A percentile compares a stretch with the other conserved stretches of the same genome.
Conservation (phyloP, 2,797 vertebrate genomes). For the Numenius phaeopus region DNA sequence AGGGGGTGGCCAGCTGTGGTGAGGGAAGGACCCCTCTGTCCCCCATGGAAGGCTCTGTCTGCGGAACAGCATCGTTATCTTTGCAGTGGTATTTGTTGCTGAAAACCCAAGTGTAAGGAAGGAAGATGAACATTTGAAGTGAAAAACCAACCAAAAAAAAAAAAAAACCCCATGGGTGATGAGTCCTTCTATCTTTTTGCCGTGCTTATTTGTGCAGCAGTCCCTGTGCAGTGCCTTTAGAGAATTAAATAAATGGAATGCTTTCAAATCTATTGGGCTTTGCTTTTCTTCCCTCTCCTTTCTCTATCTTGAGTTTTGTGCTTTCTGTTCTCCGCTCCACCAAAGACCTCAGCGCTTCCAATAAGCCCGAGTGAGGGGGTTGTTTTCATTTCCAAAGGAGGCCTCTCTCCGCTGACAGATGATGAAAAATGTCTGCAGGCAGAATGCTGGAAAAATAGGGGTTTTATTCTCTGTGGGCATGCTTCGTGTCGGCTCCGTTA, state of each 20-base stretch:
- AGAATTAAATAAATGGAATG: neutral
- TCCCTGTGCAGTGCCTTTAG: neutral
- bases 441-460: neutral
- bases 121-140: neutral
- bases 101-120: accelerated
- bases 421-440: conserved; percentile 45
- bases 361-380: neutral
- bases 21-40: neutral
- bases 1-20: neutral
- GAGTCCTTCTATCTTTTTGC: neutral
- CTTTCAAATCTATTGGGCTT: neutral
- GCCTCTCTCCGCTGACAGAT: neutral
- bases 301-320: neutral
- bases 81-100: neutral
- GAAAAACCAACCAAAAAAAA: neutral
- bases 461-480: conserved; percentile 2
- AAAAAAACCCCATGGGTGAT: no score
- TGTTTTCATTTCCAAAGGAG: conserved; percentile 20
- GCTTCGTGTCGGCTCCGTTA: neutral
- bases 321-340: neutral
- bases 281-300: neutral
- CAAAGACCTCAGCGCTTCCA: neutral
- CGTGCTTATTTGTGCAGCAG: neutral
- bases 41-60: neutral
- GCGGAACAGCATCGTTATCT: accelerated